Evolutionary conservation across 2,113 vertebrate species (phyloP), one percentile per base, ranked within the genome.

Genomic region (Guaruba guarouba): DNA sequence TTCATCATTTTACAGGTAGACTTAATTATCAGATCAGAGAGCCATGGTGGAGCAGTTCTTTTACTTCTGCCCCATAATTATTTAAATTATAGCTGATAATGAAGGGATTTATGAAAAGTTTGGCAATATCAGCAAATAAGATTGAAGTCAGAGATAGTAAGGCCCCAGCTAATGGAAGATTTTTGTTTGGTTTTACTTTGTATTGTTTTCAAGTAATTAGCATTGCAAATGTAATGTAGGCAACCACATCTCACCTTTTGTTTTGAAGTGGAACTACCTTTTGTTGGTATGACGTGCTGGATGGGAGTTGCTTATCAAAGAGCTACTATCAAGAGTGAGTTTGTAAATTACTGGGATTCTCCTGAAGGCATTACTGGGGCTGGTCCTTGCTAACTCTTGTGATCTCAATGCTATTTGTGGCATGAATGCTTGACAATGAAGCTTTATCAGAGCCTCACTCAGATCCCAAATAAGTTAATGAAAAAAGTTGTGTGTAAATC

Each of bases 1-100:
- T 86, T 88, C 46, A 70, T 69, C 31, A 9, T 83, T 64, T 64
- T 90, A 48, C n/a, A 80, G 82, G 54, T 62, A 71, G 67, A 67
- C 87, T 93, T 93, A 90, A 92, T 93, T 78, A 37, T 33, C 70
- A 90, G 74, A 87, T 90, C 64, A 85, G 44, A 87, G 48, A 91
- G 78, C 79, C 41, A 44, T 48, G 52, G 78, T 41, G 88, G 49
- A 93, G 28, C 54, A 83, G 39, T 31, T 25, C 35, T 75, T 91
- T 91, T 89, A 29, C 59, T 76, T 59, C 61, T 86, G 59, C 44
- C 22, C 20, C 44, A 39, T 70, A 80, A 92, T 83, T 90, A 80
- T 92, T 91, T 88, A 64, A 92, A 86, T 90, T 73, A 80, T 51
- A 79, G 54, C 63, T 90, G 70, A 86, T 80, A 80, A 77, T 54